Base-by-base conservation (phyloP, 2,888 invertebrate genomes). In the Rambutsinella grinnellia region DNA sequence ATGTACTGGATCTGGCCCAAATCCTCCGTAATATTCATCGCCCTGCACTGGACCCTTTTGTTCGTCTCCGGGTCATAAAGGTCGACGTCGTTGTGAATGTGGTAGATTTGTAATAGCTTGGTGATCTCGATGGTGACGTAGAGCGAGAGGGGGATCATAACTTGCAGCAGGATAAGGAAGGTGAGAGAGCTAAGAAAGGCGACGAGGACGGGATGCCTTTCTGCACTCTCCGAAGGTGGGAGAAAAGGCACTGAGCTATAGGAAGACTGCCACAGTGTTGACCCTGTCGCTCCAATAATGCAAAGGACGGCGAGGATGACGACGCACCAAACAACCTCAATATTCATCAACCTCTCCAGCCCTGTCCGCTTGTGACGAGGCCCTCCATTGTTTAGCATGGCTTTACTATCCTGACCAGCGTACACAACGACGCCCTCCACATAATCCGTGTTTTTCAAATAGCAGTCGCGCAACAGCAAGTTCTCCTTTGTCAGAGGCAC, bases 111-210 rank as follows among this genome's bases (percentile, higher is more conserved):
- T 76, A 95, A 90, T 79, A 98, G 90, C 88, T 98, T 99, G 84
- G 97, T 95, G 89, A 99, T 91, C 88, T 99, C 99, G 85, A 99
- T 92, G 2, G 97, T 96, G 66, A 99, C 98, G 88, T 99, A 99
- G 77, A 99, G 88, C 6, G 98, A 97, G 57, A 99, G 89, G 0
- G 99, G 99, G 86, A 99, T 97, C 93, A 99, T 95, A 78, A 97
- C 94, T 90, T 98, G 98, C 70, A 97, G 90, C 82, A 97, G 94
- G 85, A 99, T 97, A 81, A 98, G 93, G 87, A 94, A 97, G 1
- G 96, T 97, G 93, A 95, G 96, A 88, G 98, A 98, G 82, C 94
- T 93, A 67, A 95, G 89, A 85, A 96, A 91, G 8, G 94, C 94
- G 86, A 94, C 94, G 85, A 90, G 90, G 26, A 89, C 89, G 0